Percentiles rank a stretch among this genome's conserved stretches.
These are phyloP conservation scores for Lepidocyrtinus sp. DNA, from an alignment of 2,888 invertebrate species.

Conservation along the genomic window DNA sequence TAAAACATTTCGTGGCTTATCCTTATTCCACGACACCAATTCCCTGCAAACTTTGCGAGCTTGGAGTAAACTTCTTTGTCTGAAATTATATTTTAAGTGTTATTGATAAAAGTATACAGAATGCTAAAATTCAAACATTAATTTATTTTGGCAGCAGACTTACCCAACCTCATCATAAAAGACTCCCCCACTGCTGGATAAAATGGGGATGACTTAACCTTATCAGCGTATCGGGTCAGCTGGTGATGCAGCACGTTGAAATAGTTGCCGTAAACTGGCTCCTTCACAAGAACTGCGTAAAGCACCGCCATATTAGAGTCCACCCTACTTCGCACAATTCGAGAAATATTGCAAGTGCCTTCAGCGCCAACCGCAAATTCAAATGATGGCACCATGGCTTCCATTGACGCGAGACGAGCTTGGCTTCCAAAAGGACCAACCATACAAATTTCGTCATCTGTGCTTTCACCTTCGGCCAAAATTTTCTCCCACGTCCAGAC, in stretches of 20 bases:
- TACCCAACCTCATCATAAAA: conserved; percentile 24
- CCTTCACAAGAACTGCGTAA: background rate
- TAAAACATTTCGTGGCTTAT: conserved; percentile 12
- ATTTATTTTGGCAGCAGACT: no score
- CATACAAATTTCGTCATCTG: conserved; percentile 34
- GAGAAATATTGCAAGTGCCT: background rate
- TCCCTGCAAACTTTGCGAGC: conserved; percentile 5
- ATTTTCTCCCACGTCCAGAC: conserved; percentile 42
- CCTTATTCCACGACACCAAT: conserved; percentile 33
- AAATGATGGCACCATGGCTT: background rate
- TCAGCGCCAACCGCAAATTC: background rate
- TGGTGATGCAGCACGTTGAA: conserved; percentile 28
- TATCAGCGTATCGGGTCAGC: background rate
- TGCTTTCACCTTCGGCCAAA: conserved; percentile 7
- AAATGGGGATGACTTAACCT: background rate
- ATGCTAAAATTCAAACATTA: no score
- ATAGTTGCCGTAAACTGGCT: background rate
- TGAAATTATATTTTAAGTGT: no score
- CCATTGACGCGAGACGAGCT: background rate
- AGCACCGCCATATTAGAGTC: background rate
- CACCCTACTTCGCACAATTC: background rate
- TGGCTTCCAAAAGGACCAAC: background rate
- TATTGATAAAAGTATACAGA: no score
- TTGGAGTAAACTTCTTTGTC: no score
- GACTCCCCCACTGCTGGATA: conserved; percentile 12